A percentile compares a stretch with the other conserved stretches of the same genome.
These are phyloP conservation scores for Drosophila ohnishii DNA, from an alignment of 1,140 invertebrate genomes.

Conservation along the genomic window DNA sequence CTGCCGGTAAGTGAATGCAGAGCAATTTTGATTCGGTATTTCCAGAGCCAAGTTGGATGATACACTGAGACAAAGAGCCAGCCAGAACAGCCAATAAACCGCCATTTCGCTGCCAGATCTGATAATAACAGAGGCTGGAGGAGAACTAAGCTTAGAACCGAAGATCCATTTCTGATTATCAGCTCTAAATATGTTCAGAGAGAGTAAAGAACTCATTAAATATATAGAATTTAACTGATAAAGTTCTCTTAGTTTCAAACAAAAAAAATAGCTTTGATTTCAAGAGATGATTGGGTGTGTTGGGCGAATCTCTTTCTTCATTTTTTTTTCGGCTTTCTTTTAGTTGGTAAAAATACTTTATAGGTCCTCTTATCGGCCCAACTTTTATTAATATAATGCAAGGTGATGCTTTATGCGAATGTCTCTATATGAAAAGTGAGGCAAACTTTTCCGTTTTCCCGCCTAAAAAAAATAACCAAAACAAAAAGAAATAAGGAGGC, in stretches of 20 bases:
- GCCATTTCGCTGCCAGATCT: neutral
- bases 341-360: slow-evolving; percentile 23
- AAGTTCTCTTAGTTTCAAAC: neutral
- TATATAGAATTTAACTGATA: neutral
- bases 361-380: slow-evolving; percentile 40
- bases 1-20: neutral
- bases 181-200: neutral
- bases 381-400: slow-evolving; percentile 68
- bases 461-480: slow-evolving; percentile 43
- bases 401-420: slow-evolving; percentile 44
- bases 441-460: slow-evolving; percentile 14
- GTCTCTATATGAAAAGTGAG: slow-evolving; percentile 36
- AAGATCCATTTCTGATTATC: neutral
- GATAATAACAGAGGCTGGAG: neutral
- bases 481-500: slow-evolving; percentile 12
- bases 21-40: neutral
- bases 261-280: neutral
- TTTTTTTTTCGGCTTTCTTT: neutral
- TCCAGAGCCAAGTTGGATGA: no score
- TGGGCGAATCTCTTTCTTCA: neutral
- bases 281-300: neutral
- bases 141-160: neutral
- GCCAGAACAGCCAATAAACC: no score
- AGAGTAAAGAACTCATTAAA: neutral
- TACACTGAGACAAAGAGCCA: no score